A percentile compares a stretch with the other conserved stretches of the same genome.
Evolutionary conservation across 2,888 invertebrate species (phyloP).

Genomic region (Hirtodrosophila histrioides): DNA sequence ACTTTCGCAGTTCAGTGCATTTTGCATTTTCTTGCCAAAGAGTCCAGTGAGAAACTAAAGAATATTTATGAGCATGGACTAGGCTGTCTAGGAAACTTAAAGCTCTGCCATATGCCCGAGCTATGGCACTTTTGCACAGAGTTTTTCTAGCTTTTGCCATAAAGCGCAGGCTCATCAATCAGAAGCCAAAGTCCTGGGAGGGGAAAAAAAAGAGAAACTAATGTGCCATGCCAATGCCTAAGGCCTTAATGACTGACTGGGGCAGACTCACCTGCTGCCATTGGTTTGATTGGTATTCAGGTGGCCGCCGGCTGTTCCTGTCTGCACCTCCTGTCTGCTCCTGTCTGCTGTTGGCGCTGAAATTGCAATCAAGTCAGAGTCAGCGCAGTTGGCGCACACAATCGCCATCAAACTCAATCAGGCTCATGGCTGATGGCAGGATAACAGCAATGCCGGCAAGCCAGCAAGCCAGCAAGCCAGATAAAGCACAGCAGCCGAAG

Average conservation of each 20-base stretch:
- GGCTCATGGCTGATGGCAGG: conserved; percentile 67
- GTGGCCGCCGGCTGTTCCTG: conserved; percentile 36
- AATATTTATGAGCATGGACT: conserved; percentile 39
- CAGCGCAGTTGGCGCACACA: conserved; percentile 62
- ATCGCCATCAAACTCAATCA: conserved; percentile 79
- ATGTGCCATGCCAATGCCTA: conserved; percentile 51
- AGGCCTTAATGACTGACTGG: conserved; percentile 54
- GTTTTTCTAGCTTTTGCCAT: conserved; percentile 4
- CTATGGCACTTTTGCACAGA: background rate
- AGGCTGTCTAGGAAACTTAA: conserved; percentile 38
- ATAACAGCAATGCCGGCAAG: conserved; percentile 38
- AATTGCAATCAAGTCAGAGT: conserved; percentile 72
- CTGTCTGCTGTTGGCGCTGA: conserved; percentile 29
- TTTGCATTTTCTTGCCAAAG: conserved; percentile 42
- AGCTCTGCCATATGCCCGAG: too few relatives aligned
- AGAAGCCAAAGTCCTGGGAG: conserved; percentile 32
- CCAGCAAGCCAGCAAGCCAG: conserved; percentile 21
- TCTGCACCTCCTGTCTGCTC: conserved; percentile 21
- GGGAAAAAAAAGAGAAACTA: conserved; percentile 29
- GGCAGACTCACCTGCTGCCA: conserved; percentile 33
- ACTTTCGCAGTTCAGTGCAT: conserved; percentile 51
- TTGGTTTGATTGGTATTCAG: conserved; percentile 72
- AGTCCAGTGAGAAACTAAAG: conserved; percentile 5
- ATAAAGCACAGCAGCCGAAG: conserved; percentile 35
- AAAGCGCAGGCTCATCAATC: conserved; percentile 59